These are phyloP conservation scores for Heteromormyrus szaboi DNA, from an alignment of 2,797 vertebrate species.

Conservation along the genomic window DNA sequence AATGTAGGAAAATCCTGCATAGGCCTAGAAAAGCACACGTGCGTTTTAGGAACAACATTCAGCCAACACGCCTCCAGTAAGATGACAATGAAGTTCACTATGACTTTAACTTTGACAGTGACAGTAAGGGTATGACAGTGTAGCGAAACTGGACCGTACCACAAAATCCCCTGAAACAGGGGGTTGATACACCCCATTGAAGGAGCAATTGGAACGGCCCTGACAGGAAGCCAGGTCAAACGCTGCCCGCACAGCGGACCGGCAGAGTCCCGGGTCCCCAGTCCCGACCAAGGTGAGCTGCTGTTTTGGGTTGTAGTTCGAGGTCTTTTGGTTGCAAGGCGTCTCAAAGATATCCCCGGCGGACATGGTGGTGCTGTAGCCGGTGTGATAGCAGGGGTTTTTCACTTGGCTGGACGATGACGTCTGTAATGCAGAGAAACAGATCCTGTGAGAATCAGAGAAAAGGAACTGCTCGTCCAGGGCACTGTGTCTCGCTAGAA, in stretches of 20 bases:
- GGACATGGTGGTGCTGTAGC: constrained; percentile 48
- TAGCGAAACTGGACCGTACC: constrained; percentile 56
- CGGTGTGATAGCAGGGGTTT: constrained; percentile 78
- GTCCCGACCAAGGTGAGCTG: constrained; percentile 61
- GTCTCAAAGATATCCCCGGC: constrained; percentile 67
- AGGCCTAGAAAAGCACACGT: constrained; percentile 63
- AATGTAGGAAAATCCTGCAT: constrained; percentile 82
- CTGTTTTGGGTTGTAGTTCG: constrained; percentile 47
- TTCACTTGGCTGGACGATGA: constrained; percentile 43
- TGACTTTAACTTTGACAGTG: not conserved
- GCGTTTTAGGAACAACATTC: not conserved
- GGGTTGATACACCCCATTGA: constrained; percentile 75
- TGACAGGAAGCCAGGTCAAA: constrained; percentile 73
- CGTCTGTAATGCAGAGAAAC: constrained; percentile 47
- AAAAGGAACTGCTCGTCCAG: not conserved
- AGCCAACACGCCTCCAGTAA: not conserved
- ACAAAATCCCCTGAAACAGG: constrained; percentile 73
- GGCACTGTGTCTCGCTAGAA: not conserved
- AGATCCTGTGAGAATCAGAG: constrained; percentile 15
- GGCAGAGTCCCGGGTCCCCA: constrained; percentile 62
- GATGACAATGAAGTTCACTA: not conserved
- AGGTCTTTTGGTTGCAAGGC: constrained; percentile 66
- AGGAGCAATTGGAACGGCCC: constrained; percentile 63
- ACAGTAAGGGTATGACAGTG: not conserved
- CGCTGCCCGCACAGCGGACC: constrained; percentile 59